Base-by-base conservation (phyloP, 1,140 invertebrate species). In the Drosophila arizonae region DNA sequence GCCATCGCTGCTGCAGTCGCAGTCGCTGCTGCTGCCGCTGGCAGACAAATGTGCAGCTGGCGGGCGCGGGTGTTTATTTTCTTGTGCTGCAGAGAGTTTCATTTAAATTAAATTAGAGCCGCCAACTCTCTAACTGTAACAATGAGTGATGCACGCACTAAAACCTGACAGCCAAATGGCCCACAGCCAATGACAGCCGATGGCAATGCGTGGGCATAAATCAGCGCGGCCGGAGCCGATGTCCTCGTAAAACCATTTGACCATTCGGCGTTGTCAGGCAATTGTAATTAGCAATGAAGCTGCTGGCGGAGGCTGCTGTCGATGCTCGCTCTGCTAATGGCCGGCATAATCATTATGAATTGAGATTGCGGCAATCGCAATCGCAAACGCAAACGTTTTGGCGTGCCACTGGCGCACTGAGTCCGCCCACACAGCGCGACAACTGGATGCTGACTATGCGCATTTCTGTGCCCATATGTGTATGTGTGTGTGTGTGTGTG, bases 21-120 rank as follows among this genome's bases (percentile, higher is more conserved):
- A 17, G 17, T 1, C 17, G 17, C 15, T 56, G 60, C 52, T 21
- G 65, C 63, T 46, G 82, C 79, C 71, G 62, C 54, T 52, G 81
- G 82, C 81, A 78, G 78, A 86, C 61, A 81, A 81, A 81, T 77
- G 74, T 75, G 67, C 74, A 55, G 62, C 81, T 30, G 39, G 74
- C 33, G 43, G 50, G 21, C 46, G 77, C 84, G 76, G 79, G 84
- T 88, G 76, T 87, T 65, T 61, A 0, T 8, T 10, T 36, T 36
- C 9, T 6, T 4, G 28, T 46, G 43, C 64, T 57, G 50, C 62
- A 52, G 63, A 41, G 54, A 76, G 72, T 69, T 87, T 75, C 84
- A 88, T 88, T 88, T 88, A 88, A 88, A 88, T 88, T 88, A 84
- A 88, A 88, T 88, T 88, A 88, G 84, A 88, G 84, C 50, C 74